These are phyloP conservation scores for Bembecia ichneumoniformis DNA, from an alignment of 2,888 invertebrate genomes.

Conservation along the genomic window DNA sequence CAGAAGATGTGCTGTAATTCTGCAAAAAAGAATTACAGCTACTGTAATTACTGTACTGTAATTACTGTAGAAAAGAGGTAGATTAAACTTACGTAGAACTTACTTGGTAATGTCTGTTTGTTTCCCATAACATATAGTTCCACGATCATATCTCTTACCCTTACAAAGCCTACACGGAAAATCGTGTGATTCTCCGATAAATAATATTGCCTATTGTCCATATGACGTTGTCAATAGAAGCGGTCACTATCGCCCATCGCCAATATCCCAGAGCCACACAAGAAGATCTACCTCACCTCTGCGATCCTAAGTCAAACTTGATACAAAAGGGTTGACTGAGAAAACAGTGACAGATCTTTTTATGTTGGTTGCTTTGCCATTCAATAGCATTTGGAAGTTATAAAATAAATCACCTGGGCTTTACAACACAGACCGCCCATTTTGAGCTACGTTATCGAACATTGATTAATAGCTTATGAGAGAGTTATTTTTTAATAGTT, in stretches of 20 bases:
- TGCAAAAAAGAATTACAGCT: no score
- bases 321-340: slow-evolving; percentile 1
- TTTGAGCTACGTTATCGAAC: slow-evolving; percentile 55
- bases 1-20: no score
- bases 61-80: no score
- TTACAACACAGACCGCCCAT: slow-evolving; percentile 56
- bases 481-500: slow-evolving; percentile 55
- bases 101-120: slow-evolving; percentile 3
- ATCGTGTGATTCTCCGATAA: slow-evolving; percentile 31
- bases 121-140: slow-evolving; percentile 2
- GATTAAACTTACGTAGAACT: neutral
- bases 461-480: slow-evolving; percentile 62
- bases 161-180: slow-evolving; percentile 11
- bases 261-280: slow-evolving; percentile 31
- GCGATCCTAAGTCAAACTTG: slow-evolving; percentile 1
- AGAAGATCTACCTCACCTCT: slow-evolving; percentile 16
- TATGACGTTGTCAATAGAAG: slow-evolving; percentile 36
- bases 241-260: slow-evolving; percentile 38
- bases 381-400: slow-evolving; percentile 35
- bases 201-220: slow-evolving; percentile 43
- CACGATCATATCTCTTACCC: slow-evolving; percentile 8
- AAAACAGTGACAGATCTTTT: slow-evolving; percentile 10
- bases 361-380: slow-evolving; percentile 25
- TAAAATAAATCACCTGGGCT: slow-evolving; percentile 52
- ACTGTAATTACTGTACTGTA: no score